Base-by-base conservation (phyloP, 2,888 invertebrate genomes). In the Hirudinaria manillensis region DNA sequence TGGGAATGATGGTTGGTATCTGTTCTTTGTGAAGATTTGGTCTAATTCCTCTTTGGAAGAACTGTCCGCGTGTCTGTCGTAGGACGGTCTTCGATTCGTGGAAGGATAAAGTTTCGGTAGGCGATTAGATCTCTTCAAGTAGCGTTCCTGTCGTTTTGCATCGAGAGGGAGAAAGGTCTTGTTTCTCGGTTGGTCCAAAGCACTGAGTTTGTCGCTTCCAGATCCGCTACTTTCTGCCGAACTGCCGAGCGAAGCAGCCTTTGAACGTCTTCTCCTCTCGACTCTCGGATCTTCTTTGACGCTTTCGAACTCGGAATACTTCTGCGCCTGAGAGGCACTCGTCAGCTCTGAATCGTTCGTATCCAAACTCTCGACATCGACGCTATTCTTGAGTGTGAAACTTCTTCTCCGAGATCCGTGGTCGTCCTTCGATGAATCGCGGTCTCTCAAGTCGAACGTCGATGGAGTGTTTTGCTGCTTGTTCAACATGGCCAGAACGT, bases 221-320 rank as follows among this genome's bases (percentile, higher is more conserved):
- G 68, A 68, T n/a, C 68, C 68, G 36, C 68, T 68, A 34, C 68
- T 68, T 29, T 34, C 68, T 10, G 68, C 68, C 13, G 68, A 68
- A 34, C 68, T 68, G 27, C 32, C 29, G 21, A 68, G n/a, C 36
- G 68, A 68, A n/a, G n/a, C n/a, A 19, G 68, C n/a, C 32, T 68
- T 36, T 34, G 68, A 68, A n/a, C 68, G 29, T 68, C 21, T 2
- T 34, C 68, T 32, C 7, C 0, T n/a, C 2, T 24, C 29, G 36
- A 13, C 34, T n/a, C n/a, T 6, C 29, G 16, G 27, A 13, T 68
- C 68, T n/a, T 68, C 68, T 19, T 61, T 61, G 24, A n/a, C 24
- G n/a, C 24, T 61, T 27, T 24, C 29, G 24, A 13, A 27, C 24
- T 61, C 61, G 4, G 61, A 24, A 45, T 45, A 45, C 45, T 45